Base-by-base conservation (phyloP, 92 coral and sea anemone genomes). In the Bergia sp. region DNA sequence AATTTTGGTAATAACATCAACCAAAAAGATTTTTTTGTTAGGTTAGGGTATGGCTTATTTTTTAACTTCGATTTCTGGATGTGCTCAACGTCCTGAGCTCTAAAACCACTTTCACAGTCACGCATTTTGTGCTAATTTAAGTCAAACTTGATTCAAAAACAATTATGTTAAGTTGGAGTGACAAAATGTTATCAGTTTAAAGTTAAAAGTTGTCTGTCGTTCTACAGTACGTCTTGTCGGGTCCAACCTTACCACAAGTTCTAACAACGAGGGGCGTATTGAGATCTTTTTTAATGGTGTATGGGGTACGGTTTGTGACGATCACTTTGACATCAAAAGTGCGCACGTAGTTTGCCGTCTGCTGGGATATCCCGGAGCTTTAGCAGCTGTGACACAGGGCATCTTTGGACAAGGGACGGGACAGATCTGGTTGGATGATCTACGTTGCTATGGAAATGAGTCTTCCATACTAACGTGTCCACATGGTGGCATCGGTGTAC, bases 151-250 rank as follows among this genome's bases (percentile, higher is more conserved):
- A 11, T 12, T 0, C 1, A 53, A 53, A 53, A 53, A 3, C 0
- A 6, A 12, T 12, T 53, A 53, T 53, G 16, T 53, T 53, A 53
- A 53, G 58, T 53, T 53, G 58, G 13, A 53, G 1, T 11, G 57
- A 50, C 0, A 50, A 50, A 9, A 0, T 7, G 11, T 9, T 50
- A 9, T 9, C 57, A 50, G 58, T 53, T 0, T 53, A 18, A 18
- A 53, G 58, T 53, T 1, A 53, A 53, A 53, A 12, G 58, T 16
- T 53, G 15, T 53, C 16, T 53, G 58, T 53, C 58, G 58, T 53
- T 61, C 86, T 6, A 2, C 75, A 41, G 42, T 82, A n/a, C 86
- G 86, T 15, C 74, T 61, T 11, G 65, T 82, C 12, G 86, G 76
- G 6, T 55, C 84, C 13, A 67, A 21, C 37, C 23, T 1, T n/a